phyloP scores from a whole-genome alignment of 2,888 invertebrate species.

The Diaperis boleti region DNA sequence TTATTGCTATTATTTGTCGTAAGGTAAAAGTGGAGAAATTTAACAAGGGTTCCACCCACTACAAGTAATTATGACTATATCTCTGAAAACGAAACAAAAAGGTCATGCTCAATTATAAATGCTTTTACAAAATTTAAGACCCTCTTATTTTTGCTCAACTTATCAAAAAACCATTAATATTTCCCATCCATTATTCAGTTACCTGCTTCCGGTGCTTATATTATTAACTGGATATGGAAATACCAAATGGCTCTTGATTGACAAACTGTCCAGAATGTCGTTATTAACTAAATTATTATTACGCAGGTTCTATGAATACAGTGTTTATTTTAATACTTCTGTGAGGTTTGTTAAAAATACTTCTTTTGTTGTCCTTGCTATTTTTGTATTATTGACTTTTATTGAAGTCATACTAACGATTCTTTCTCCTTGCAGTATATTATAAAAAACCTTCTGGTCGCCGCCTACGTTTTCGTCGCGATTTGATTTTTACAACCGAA shows the following conservation, averaged over 20 bases:
- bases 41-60: no score
- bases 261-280: neutral
- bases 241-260: neutral
- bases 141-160: no score
- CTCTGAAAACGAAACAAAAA: no score
- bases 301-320: neutral
- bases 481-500: neutral
- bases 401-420: no score
- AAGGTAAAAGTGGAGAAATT: no score
- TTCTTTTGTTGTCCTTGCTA: no score
- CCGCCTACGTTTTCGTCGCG: conserved; percentile 16
- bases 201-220: neutral
- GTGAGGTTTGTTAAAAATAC: no score
- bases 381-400: no score
- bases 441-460: conserved; percentile 13
- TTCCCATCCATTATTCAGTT: neutral
- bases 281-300: neutral
- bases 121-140: neutral
- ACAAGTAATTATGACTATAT: no score
- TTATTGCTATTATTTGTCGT: no score
- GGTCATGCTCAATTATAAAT: no score
- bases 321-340: no score
- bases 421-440: conserved; percentile 17
- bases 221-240: neutral
- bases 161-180: neutral